Evolutionary conservation across 2,888 invertebrate genomes (phyloP), one percentile per base, ranked within the genome.

Genomic region (Carpatolechia fugitivella): DNA sequence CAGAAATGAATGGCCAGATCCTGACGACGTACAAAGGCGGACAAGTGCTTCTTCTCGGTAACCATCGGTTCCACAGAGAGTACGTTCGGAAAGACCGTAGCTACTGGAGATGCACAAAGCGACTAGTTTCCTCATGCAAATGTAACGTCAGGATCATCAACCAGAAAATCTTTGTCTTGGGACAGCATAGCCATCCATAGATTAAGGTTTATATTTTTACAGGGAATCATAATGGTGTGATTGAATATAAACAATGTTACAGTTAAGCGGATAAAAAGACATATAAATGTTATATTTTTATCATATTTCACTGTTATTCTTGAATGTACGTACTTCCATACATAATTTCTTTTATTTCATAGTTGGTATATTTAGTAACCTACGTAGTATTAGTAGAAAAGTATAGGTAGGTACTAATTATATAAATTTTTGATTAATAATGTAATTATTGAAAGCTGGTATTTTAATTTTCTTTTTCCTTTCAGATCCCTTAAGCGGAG

Each of bases 71-170:
- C 60, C 72, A 82, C 56, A 68, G 75, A 5, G 78, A 82, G 35
- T 82, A 82, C 38, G 74, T 72, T 0, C 74, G 74, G n/a, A 68
- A 67, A 0, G 52, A 57, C 4, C 69, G 68, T 11, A 84, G 85
- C 52, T 80, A 77, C 61, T 85, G 83, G 84, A 67, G 85, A 1
- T 85, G 85, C 51, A 70, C 72, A 0, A 83, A 79, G 56, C 68
- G 81, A 52, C 53, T 70, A 0, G 59, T 68, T 0, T 62, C 64
- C 30, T 64, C 69, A 13, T 83, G 84, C 56, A 81, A 76, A 60
- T 77, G 76, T 56, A 78, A 70, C 55, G 70, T 79, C 7, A 69
- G 72, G 35, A 76, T 85, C 24, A 65, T 81, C 2, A 57, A 68
- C 7, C 76, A 74, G 6, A 60, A 60, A n/a, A 67, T 81, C 6